Conservation (phyloP, 2,113 vertebrate genomes). For the Ammodytes marinus region DNA sequence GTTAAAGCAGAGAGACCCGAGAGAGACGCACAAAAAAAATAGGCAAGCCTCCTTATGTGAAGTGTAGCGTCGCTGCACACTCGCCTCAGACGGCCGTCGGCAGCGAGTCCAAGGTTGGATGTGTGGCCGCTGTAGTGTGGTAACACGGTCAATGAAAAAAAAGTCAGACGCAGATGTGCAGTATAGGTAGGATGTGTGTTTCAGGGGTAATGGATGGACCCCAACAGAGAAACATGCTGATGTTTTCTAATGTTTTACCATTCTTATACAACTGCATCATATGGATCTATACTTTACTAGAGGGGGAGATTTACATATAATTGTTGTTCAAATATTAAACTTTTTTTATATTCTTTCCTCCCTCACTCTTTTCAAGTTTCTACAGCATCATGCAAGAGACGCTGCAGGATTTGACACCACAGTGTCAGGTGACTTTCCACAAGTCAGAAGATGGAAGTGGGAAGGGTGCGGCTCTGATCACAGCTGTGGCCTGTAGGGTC, state of each 20-base stretch:
- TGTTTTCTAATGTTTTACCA: not conserved
- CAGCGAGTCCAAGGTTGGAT: too few species aligned
- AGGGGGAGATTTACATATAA: not conserved
- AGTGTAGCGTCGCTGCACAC: too few species aligned
- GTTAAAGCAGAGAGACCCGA: too few species aligned
- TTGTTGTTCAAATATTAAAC: not conserved
- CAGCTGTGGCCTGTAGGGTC: conserved; percentile 93
- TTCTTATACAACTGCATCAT: not conserved
- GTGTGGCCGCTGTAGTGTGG: too few species aligned
- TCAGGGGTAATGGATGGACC: not conserved
- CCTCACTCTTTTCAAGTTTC: conserved; percentile 85
- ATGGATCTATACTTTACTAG: not conserved
- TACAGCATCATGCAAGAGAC: conserved; percentile 91
- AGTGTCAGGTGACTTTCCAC: conserved; percentile 92
- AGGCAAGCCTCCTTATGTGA: too few species aligned
- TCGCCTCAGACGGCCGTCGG: too few species aligned
- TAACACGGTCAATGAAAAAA: too few species aligned
- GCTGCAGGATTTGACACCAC: conserved; percentile 89
- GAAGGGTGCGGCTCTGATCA: conserved; percentile 96
- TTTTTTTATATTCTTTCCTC: not conserved
- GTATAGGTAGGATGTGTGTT: too few species aligned
- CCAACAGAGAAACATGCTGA: not conserved
- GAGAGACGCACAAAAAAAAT: too few species aligned
- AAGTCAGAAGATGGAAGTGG: conserved; percentile 97
- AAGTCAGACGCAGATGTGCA: too few species aligned